Evolutionary conservation across 2,888 invertebrate genomes (phyloP), one percentile per base, ranked within the genome.

Genomic region (Synergus itoensis): DNA sequence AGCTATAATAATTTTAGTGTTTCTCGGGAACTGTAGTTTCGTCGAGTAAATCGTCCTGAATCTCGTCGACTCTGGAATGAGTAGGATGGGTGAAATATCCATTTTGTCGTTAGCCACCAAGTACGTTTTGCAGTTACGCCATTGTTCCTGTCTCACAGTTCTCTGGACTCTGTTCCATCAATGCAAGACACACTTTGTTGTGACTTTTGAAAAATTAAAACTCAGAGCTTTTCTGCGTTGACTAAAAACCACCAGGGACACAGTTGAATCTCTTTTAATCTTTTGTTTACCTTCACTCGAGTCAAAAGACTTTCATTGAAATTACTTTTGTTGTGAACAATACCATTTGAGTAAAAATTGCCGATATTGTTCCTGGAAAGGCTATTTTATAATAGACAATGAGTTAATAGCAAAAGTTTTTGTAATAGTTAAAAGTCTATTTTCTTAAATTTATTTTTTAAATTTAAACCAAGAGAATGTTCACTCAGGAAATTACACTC

Each of bases 151-250:
- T 5, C 16, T 64, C 40, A 64, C n/a, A 16, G 64, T 40, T 41
- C 64, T 64, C 40, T 60, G n/a, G 64, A 41, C 64, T 64, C 40
- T 41, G 36, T 64, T 64, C n/a, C 41, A 64, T 64, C 64, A 64
- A 64, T 64, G 40, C 64, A 64, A 40, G 21, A 60, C 60, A 60
- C 60, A 41, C 64, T 64, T 64, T 64, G 64, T 64, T 64, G 64
- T 64, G 64, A 11, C 40, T 64, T 64, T 64, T 64, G 41, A 64
- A 64, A 64, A 64, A 64, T 64, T 64, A 64, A 64, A 40, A 64
- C n/a, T n/a, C 40, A 40, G 64, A 16, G 36, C 40, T 64, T 41
- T 64, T 64, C n/a, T 40, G 18, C 64, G 40, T 40, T 64, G n/a
- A 64, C 41, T 64, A n/a, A 40, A 64, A 64, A 64, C 41, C 60